Percentiles rank a stretch among this genome's conserved stretches.
Conservation (phyloP, 2,888 invertebrate species). For the Ecliptopera silaceata region DNA sequence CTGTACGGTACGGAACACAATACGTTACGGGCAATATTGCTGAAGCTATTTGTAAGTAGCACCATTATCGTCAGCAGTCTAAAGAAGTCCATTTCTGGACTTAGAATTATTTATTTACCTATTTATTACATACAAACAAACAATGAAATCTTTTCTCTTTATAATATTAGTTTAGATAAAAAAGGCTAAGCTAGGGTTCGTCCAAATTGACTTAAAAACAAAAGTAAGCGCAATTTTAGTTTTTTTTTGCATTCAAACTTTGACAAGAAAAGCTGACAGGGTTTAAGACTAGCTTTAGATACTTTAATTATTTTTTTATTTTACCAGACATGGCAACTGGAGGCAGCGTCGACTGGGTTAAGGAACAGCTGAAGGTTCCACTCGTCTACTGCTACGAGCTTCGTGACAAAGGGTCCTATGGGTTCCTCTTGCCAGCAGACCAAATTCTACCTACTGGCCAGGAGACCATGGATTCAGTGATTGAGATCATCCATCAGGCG, state of each 20-base stretch:
- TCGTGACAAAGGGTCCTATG: constrained; percentile 81
- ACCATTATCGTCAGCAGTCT: too few relatives aligned
- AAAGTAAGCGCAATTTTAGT: too few relatives aligned
- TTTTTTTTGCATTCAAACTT: too few relatives aligned
- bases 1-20: constrained; percentile 65
- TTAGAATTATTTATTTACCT: too few relatives aligned
- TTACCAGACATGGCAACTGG: constrained; percentile 66
- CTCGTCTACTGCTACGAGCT: constrained; percentile 71
- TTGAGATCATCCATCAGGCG: constrained; percentile 61
- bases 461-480: constrained; percentile 78
- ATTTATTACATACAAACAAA: too few relatives aligned
- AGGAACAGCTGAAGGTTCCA: constrained; percentile 54
- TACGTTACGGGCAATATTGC: constrained; percentile 77
- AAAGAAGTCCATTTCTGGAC: too few relatives aligned
- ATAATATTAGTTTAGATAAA: too few relatives aligned
- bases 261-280: too few relatives aligned
- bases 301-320: background rate
- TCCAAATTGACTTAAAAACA: too few relatives aligned
- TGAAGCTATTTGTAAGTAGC: constrained; percentile 73
- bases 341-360: constrained; percentile 65
- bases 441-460: constrained; percentile 80
- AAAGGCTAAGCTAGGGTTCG: too few relatives aligned
- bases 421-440: constrained; percentile 83
- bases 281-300: too few relatives aligned
- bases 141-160: too few relatives aligned